phyloP scores from a whole-genome alignment of 2,113 vertebrate species.

The Mesitornis unicolor region DNA sequence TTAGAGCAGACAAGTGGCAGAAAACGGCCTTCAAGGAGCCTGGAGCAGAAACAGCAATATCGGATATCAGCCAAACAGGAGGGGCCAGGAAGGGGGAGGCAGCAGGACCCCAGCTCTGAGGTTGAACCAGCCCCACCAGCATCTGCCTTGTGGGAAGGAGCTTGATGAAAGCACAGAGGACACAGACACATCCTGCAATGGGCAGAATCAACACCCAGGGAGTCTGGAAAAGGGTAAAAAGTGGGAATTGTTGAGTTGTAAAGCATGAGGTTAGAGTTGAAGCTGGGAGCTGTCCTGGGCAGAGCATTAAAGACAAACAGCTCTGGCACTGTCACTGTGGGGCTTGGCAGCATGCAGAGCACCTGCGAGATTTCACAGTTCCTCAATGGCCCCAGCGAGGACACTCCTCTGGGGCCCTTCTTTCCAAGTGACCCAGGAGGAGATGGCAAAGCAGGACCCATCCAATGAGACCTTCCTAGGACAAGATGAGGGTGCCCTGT shows the following conservation, averaged over 20 bases:
- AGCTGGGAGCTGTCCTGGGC: not conserved
- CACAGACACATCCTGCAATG: rapidly evolving
- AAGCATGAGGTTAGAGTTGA: not conserved
- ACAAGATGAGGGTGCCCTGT: not conserved
- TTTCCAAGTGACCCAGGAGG: not conserved
- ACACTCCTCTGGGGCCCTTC: not conserved
- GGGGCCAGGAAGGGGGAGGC: not conserved
- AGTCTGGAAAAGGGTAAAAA: not conserved
- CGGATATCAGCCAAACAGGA: not conserved
- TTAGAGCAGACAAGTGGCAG: not conserved
- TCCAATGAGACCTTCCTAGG: not conserved
- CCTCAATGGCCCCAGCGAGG: rapidly evolving
- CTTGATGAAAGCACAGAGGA: not conserved
- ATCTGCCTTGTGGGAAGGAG: not conserved
- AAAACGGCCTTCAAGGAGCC: not conserved
- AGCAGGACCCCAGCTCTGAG: not conserved
- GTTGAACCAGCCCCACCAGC: not conserved
- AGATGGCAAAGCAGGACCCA: not conserved
- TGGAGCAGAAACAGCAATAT: not conserved
- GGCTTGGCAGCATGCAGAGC: not conserved
- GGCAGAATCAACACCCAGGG: not conserved
- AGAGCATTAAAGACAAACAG: not conserved
- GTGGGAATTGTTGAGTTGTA: not conserved
- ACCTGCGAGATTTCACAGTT: not conserved
- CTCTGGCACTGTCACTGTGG: rapidly evolving